These are phyloP conservation scores for Pelmatolapia mariae DNA, from an alignment of 2,113 vertebrate genomes.

Conservation along the genomic window DNA sequence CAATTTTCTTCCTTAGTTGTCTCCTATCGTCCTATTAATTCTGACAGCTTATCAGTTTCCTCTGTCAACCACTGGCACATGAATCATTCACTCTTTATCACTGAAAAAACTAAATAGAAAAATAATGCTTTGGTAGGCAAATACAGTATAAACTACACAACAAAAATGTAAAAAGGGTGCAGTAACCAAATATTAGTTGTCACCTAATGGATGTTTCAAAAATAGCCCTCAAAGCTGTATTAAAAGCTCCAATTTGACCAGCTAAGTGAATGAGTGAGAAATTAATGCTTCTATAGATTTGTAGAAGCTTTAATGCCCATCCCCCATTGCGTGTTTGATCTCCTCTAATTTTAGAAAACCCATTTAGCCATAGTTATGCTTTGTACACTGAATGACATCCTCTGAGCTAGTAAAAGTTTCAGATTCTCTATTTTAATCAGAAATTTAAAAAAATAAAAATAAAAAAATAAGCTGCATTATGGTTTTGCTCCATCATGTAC, in stretches of 20 bases:
- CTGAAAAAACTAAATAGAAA: neutral
- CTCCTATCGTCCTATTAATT: neutral
- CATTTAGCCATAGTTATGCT: slow-evolving; percentile 4
- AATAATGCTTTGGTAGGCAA: neutral
- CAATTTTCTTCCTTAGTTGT: neutral
- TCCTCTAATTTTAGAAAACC: slow-evolving; percentile 25
- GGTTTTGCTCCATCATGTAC: neutral
- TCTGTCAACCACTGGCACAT: neutral
- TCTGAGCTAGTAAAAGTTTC: neutral
- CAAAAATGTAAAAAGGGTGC: neutral
- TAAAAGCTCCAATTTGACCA: neutral
- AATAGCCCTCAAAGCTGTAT: neutral
- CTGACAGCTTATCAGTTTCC: neutral
- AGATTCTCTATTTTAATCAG: neutral
- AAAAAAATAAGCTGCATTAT: neutral
- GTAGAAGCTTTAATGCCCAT: neutral
- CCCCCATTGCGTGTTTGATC: slow-evolving; percentile 9
- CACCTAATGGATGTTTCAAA: neutral
- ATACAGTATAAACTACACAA: neutral
- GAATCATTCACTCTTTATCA: neutral
- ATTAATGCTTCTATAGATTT: neutral
- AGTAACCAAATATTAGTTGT: neutral
- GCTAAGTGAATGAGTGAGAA: neutral
- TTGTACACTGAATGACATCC: neutral
- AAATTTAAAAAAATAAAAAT: accelerated